Conservation (phyloP, 2,888 invertebrate genomes). For the Drymonia ruficornis region DNA sequence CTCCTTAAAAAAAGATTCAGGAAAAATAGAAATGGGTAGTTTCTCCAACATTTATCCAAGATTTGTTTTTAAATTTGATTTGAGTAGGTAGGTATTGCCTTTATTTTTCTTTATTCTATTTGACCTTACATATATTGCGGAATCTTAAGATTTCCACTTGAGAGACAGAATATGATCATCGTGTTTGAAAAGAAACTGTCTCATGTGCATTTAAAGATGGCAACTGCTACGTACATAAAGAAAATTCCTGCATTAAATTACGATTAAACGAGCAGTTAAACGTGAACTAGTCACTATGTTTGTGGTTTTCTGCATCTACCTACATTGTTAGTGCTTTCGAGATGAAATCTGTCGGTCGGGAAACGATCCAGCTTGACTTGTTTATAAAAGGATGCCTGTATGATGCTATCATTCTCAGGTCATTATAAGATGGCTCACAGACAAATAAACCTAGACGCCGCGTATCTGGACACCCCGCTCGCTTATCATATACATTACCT, state of each 20-base stretch:
- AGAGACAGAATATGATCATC: neutral
- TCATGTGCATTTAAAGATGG: constrained; percentile 21
- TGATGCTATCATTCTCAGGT: too few relatives aligned
- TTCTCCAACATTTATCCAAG: too few relatives aligned
- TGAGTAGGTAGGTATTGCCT: too few relatives aligned
- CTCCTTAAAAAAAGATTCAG: too few relatives aligned
- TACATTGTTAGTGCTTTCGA: constrained; percentile 14
- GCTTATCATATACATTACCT: too few relatives aligned
- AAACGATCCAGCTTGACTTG: neutral
- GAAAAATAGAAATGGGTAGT: too few relatives aligned
- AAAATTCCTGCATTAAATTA: constrained; percentile 40
- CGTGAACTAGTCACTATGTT: constrained; percentile 17
- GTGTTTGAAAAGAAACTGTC: neutral
- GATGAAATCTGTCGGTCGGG: constrained; percentile 5
- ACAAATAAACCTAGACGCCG: too few relatives aligned
- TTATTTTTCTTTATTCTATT: too few relatives aligned
- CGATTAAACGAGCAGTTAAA: constrained; percentile 35
- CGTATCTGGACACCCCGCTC: too few relatives aligned
- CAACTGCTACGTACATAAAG: constrained; percentile 25
- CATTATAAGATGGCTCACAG: too few relatives aligned
- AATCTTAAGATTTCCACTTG: too few relatives aligned
- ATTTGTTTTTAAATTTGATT: too few relatives aligned
- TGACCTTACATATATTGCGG: neutral
- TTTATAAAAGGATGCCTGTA: neutral
- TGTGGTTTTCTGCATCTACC: constrained; percentile 18